Conservation (phyloP, 1,140 invertebrate genomes). For the Dendroctonus valens region DNA sequence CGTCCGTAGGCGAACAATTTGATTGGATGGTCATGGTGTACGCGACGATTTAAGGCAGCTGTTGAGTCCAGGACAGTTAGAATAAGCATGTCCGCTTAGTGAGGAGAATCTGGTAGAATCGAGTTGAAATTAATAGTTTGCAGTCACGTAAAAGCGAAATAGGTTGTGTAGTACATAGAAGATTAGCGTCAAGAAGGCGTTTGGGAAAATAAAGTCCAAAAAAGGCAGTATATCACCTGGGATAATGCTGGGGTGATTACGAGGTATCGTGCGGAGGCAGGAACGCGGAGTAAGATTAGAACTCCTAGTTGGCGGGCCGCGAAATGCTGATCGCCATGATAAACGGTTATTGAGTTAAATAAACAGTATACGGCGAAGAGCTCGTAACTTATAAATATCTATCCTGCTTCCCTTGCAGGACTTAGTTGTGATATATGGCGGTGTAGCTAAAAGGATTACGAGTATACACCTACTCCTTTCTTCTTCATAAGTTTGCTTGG, state of each 20-base stretch:
- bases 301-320: conserved; percentile 32
- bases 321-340: conserved; percentile 45
- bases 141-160: no score
- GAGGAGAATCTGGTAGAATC: no score
- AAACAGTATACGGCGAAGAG: conserved; percentile 48
- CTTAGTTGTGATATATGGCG: conserved; percentile 52
- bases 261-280: conserved; percentile 29
- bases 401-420: conserved; percentile 53
- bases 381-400: conserved; percentile 52
- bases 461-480: conserved; percentile 52
- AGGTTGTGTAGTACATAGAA: background rate
- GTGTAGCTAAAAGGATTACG: conserved; percentile 52
- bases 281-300: conserved; percentile 28
- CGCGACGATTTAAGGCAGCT: no score
- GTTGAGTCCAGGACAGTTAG: no score
- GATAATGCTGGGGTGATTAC: conserved; percentile 34
- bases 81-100: no score
- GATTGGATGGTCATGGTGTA: no score
- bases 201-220: conserved; percentile 33
- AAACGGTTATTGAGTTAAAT: conserved; percentile 53
- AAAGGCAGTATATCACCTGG: conserved; percentile 34
- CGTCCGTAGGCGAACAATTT: no score
- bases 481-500: conserved; percentile 52
- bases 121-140: no score
- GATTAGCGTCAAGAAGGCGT: conserved; percentile 20